phyloP scores from a whole-genome alignment of 2,797 vertebrate species.

The Mus minutoides region DNA sequence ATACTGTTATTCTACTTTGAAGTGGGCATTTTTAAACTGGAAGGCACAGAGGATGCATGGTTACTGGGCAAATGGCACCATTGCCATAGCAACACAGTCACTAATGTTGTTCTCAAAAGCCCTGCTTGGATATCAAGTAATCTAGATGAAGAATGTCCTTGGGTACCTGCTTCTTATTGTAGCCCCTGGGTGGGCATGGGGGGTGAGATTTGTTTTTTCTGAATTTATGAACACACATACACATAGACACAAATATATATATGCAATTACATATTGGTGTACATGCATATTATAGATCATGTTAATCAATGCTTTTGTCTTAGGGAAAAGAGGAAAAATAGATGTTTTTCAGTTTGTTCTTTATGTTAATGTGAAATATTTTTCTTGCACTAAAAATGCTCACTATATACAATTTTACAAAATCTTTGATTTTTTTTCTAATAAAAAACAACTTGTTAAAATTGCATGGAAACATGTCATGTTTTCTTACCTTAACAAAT shows the following conservation, averaged over 20 bases:
- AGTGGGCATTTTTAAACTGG: constrained; percentile 52
- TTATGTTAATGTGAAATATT: background rate
- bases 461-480: background rate
- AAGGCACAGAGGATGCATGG: background rate
- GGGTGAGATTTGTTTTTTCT: background rate
- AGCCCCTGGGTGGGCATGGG: background rate
- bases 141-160: constrained; percentile 48
- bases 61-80: constrained; percentile 38
- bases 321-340: background rate
- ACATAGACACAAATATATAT: background rate
- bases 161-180: background rate
- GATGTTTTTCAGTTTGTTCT: background rate
- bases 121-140: constrained; percentile 33
- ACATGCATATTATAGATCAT: background rate
- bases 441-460: constrained; percentile 51
- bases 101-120: constrained; percentile 48
- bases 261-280: background rate
- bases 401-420: constrained; percentile 27
- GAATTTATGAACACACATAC: background rate
- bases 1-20: constrained; percentile 47
- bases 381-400: constrained; percentile 21
- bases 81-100: constrained; percentile 65
- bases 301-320: constrained; percentile 50
- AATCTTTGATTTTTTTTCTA: constrained; percentile 49
- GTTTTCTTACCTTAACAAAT: constrained; percentile 39